These are phyloP conservation scores for Rousettus madagascariensis DNA, from an alignment of 2,797 vertebrate genomes.

Conservation along the genomic window DNA sequence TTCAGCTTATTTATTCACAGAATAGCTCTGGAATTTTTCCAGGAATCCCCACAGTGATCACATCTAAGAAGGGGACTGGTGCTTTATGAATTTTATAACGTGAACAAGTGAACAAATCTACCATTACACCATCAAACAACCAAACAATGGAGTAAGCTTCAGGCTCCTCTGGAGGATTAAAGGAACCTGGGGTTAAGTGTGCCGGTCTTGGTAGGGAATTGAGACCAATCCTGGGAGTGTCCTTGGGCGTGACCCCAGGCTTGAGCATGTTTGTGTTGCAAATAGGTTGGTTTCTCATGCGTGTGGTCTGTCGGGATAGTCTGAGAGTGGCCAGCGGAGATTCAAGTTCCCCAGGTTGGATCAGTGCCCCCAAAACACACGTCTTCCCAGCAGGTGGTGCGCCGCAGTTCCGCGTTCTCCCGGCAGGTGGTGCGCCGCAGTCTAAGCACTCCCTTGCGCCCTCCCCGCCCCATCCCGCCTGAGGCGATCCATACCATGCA, in stretches of 20 bases:
- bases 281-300: neutral
- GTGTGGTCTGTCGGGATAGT: neutral
- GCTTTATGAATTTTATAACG: neutral
- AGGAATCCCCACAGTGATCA: neutral
- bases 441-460: neutral
- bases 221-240: neutral
- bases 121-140: neutral
- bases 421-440: neutral
- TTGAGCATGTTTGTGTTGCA: neutral
- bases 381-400: no score
- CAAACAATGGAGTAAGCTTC: neutral
- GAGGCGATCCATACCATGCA: no score
- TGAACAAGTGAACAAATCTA: neutral
- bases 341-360: neutral
- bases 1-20: neutral
- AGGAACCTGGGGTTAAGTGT: neutral
- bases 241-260: neutral
- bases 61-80: neutral
- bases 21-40: slow-evolving; percentile 18
- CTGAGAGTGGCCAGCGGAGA: neutral
- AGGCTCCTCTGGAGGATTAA: neutral
- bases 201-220: neutral
- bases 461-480: no score
- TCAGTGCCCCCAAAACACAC: neutral
- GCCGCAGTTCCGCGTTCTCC: neutral